A percentile compares a stretch with the other conserved stretches of the same genome.
These are phyloP conservation scores for Trachelus stipa DNA, from an alignment of 2,888 invertebrate genomes.

Conservation along the genomic window DNA sequence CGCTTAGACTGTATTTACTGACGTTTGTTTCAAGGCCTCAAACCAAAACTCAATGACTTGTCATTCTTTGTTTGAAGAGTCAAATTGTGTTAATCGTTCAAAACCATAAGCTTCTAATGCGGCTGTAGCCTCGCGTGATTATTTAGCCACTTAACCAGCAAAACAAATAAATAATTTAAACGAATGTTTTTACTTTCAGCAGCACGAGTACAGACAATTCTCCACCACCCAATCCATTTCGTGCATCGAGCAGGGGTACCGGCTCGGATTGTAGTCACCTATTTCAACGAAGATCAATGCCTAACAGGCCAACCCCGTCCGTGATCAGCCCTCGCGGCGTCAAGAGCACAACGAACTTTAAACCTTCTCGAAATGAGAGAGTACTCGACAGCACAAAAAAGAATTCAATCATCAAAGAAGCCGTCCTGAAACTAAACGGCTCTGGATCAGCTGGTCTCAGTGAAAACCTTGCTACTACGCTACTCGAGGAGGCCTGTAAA, in stretches of 20 bases:
- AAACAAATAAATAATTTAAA: background rate
- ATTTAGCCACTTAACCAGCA: background rate
- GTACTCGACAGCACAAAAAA: constrained; percentile 48
- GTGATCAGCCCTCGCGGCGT: constrained; percentile 49
- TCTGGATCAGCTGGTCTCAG: constrained; percentile 42
- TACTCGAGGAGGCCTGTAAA: constrained; percentile 54
- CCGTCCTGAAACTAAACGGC: constrained; percentile 56
- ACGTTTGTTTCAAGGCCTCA: constrained; percentile 24
- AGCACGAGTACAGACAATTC: constrained; percentile 39
- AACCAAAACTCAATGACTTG: constrained; percentile 25
- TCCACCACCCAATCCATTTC: constrained; percentile 50
- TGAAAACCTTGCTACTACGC: constrained; percentile 45
- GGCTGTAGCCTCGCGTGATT: background rate
- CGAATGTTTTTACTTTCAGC: constrained; percentile 35
- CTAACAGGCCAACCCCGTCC: constrained; percentile 41
- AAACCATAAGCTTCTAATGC: background rate
- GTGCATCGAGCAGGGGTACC: constrained; percentile 36
- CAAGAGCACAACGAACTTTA: constrained; percentile 59
- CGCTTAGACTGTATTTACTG: constrained; percentile 17
- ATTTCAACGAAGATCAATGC: constrained; percentile 45
- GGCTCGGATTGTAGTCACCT: constrained; percentile 47
- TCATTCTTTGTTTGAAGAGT: background rate
- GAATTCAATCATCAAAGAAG: constrained; percentile 57
- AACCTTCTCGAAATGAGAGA: constrained; percentile 54
- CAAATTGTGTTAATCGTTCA: background rate